phyloP scores from a whole-genome alignment of 2,113 vertebrate genomes.

The Deroptyus accipitrinus region DNA sequence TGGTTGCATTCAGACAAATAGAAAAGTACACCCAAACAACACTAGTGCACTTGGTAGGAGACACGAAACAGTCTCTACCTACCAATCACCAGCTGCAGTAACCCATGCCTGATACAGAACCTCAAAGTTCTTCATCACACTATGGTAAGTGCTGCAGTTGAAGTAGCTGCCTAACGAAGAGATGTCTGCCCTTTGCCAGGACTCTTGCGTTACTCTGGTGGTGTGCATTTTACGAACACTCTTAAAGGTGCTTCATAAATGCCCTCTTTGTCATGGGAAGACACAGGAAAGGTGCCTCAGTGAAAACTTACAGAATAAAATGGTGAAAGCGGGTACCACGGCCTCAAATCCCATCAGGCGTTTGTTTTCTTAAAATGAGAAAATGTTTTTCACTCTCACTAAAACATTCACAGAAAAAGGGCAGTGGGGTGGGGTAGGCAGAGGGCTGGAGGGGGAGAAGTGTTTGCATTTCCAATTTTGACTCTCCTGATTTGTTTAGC shows the following conservation, averaged over 20 bases:
- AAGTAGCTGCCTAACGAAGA: background rate
- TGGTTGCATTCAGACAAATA: background rate
- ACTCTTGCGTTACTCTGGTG: background rate
- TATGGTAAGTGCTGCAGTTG: background rate
- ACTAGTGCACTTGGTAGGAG: background rate
- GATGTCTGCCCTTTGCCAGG: background rate
- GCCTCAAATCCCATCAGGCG: background rate
- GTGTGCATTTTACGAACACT: background rate
- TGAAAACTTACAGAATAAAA: background rate
- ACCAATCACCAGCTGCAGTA: background rate
- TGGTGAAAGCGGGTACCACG: accelerated
- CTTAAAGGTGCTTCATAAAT: background rate
- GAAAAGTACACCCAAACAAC: background rate
- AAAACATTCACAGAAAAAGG: background rate
- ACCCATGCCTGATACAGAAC: accelerated
- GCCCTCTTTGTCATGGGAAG: background rate
- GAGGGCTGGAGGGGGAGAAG: background rate
- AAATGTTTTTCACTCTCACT: background rate
- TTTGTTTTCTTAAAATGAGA: background rate
- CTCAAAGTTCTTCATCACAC: accelerated
- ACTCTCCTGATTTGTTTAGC: background rate
- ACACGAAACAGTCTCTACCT: background rate
- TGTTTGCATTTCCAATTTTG: conserved; percentile 26
- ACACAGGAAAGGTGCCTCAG: background rate
- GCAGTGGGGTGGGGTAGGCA: background rate